phyloP scores from a whole-genome alignment of 1,140 invertebrate species.

The Caenorhabditis inopinata region DNA sequence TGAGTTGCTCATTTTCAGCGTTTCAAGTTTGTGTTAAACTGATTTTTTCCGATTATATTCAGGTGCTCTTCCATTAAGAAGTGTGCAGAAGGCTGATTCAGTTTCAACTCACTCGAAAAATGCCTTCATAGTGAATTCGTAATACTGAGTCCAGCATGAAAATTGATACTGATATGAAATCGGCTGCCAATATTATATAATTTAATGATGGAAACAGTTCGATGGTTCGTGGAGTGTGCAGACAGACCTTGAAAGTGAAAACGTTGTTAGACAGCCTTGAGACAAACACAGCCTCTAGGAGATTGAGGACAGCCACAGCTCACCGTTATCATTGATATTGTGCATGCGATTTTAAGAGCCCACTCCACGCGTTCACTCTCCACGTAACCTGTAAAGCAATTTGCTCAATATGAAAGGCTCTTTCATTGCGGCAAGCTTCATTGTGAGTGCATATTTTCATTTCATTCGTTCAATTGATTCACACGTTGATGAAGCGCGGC shows the following conservation, averaged over 20 bases:
- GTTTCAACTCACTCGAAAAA: slow-evolving; percentile 30
- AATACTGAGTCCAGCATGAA: slow-evolving; percentile 53
- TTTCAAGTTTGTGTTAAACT: slow-evolving; percentile 2
- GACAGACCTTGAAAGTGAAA: slow-evolving; percentile 48
- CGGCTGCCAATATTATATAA: slow-evolving; percentile 54
- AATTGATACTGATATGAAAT: slow-evolving; percentile 48
- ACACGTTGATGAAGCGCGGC: too few species aligned
- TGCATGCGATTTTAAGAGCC: slow-evolving; percentile 48
- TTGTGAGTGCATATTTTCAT: too few species aligned
- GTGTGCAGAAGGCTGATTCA: too few species aligned
- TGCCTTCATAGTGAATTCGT: slow-evolving; percentile 53
- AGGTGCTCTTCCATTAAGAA: too few species aligned
- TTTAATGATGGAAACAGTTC: slow-evolving; percentile 49
- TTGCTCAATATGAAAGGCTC: too few species aligned
- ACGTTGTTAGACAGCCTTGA: too few species aligned
- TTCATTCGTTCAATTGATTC: too few species aligned
- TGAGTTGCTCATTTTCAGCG: too few species aligned
- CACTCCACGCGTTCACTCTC: slow-evolving; percentile 39
- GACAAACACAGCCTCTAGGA: too few species aligned
- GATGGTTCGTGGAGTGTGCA: slow-evolving; percentile 63
- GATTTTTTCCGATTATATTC: not conserved
- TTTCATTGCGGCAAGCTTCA: too few species aligned
- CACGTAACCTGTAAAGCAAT: slow-evolving; percentile 48
- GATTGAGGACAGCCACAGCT: too few species aligned
- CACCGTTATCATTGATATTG: slow-evolving; percentile 54